Base-by-base conservation (phyloP, 2,888 invertebrate genomes). In the Pheosia tremula region DNA sequence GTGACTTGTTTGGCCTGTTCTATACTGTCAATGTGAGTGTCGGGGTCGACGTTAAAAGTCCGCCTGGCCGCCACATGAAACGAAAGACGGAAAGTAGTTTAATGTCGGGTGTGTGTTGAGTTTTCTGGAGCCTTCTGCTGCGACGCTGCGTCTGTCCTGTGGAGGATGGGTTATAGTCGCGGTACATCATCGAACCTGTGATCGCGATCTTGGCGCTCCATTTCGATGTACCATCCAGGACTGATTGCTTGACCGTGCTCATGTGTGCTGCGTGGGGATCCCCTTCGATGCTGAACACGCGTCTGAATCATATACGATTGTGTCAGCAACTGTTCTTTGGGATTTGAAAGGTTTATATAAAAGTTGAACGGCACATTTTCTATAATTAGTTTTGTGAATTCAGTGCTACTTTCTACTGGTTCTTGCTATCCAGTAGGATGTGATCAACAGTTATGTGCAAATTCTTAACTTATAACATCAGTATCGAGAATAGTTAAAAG, bases 171-270 rank as follows among this genome's bases (percentile, higher is more conserved):
- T 78, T 73, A 24, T 24, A 77, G 61, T 74, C 85, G 84, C 85
- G 84, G 75, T 86, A 85, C 85, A 82, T 85, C 88, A 91, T 95
- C 98, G 96, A 97, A 99, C 99, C 99, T 97, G 99, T 99, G 94
- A 99, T 99, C 90, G 98, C 99, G 94, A 99, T 99, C 96, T 99
- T 99, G 86, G 99, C 99, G 87, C 99, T 99, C 99, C 99, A 99
- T 95, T 99, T 99, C 91, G 99, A 99, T 79, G 99, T 99, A 87
- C 99, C 99, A 94, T 99, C 99, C 94, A 99, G 96, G 85, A 99
- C 99, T 87, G 98, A 98, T 95, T 99, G 98, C 95, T 99, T 99
- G 86, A 99, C 98, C 77, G 98, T 97, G 94, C 98, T 98, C 98
- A 99, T 98, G 95, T 99, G 98, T 85, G 98, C 98, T 76, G 96